Percentiles rank a stretch among this genome's conserved stretches.
Conservation (phyloP, 2,888 invertebrate genomes). For the Ectropis crepuscularia region DNA sequence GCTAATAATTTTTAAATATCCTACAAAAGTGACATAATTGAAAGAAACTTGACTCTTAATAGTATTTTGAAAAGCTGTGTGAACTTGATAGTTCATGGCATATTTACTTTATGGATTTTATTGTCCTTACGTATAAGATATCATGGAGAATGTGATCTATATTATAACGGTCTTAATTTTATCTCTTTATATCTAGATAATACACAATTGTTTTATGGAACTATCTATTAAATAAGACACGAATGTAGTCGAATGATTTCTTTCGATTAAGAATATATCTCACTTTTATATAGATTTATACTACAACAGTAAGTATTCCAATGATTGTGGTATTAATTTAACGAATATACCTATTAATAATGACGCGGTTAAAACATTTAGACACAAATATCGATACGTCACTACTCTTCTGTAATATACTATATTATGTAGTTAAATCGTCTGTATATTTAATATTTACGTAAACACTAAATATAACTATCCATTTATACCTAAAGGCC, state of each 20-base stretch:
- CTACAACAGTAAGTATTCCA: neutral
- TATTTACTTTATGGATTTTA: slow-evolving; percentile 10
- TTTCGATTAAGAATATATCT: slow-evolving; percentile 8
- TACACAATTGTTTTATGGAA: slow-evolving; percentile 8
- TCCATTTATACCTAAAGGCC: slow-evolving; percentile 1
- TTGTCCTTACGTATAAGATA: slow-evolving; percentile 15
- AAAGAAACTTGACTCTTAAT: neutral
- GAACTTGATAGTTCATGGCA: neutral
- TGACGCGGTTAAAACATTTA: too few relatives aligned
- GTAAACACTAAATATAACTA: too few relatives aligned
- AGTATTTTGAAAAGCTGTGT: neutral
- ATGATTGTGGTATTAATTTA: too few relatives aligned
- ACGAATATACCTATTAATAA: too few relatives aligned
- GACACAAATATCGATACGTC: too few relatives aligned
- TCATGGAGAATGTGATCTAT: neutral
- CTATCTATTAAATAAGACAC: slow-evolving; percentile 31
- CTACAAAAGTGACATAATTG: neutral
- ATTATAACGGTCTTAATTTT: slow-evolving; percentile 2
- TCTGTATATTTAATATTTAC: too few relatives aligned
- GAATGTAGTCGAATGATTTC: slow-evolving; percentile 18
- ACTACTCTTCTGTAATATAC: too few relatives aligned
- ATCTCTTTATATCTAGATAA: slow-evolving; percentile 2
- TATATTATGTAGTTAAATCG: too few relatives aligned
- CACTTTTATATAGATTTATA: slow-evolving; percentile 1
- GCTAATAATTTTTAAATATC: neutral